Base-by-base conservation (phyloP, 37 sponge, comb jelly and placozoan species). In the Tethya wilhelma region DNA sequence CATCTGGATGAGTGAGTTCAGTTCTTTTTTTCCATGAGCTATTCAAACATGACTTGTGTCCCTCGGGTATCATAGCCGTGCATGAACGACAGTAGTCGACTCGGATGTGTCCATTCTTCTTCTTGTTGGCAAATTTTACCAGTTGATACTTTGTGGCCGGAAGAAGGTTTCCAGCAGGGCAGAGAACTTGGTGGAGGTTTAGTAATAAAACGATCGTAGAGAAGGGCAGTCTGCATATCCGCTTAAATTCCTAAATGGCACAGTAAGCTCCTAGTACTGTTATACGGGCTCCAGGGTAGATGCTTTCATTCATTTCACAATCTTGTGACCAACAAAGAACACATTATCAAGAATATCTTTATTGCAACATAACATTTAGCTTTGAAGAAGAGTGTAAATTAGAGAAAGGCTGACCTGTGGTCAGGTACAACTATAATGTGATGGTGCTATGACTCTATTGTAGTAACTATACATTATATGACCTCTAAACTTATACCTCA, bases 71-170 rank as follows among this genome's bases (percentile, higher is more conserved):
- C 28, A n/a, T 26, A 7, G 22, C 7, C 22, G 6, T 6, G 28
- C 63, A 60, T 26, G 63, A 60, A 60, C 63, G 63, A 23, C 63
- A 60, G 28, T n/a, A 60, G 28, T 60, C 63, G 7, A 60, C 63
- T 23, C 28, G 11, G 22, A n/a, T 26, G 22, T 60, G 63, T 12
- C 7, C 28, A 60, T 26, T 60, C 28, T n/a, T 60, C 25, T 26
- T 26, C 28, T 60, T 12, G 63, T 60, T 60, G 11, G 63, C 63
- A n/a, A 60, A 60, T n/a, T 60, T 60, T 6, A 60, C 28, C 6
- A 60, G 63, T 60, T 60, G 63, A n/a, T 60, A 60, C 63, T 60
- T 60, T 23, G 63, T 60, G 26, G 63, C 28, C 22, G 28, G 63
- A 60, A 49, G 53, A 14, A 49, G 53, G 14, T 49, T 49, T 49